These are phyloP conservation scores for Siniperca scherzeri DNA, from an alignment of 2,797 vertebrate genomes.

Conservation along the genomic window DNA sequence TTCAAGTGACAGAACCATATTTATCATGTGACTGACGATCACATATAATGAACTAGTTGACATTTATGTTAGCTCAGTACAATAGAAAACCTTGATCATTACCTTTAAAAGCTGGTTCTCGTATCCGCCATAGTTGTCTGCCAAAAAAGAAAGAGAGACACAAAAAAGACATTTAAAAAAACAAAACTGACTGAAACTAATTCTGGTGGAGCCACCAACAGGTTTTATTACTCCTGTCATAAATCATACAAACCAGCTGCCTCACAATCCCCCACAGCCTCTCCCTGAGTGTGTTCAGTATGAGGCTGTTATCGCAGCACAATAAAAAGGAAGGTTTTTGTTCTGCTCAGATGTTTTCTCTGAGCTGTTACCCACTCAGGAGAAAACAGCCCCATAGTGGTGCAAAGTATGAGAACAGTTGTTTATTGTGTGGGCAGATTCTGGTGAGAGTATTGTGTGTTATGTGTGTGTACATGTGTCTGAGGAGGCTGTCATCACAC, in stretches of 20 bases:
- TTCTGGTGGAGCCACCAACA: conserved; percentile 39
- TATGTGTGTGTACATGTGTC: conserved; percentile 7
- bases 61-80: not conserved
- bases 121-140: conserved; percentile 87
- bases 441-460: conserved; percentile 36
- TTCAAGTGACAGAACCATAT: not conserved
- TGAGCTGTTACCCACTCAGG: conserved; percentile 27
- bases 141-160: conserved; percentile 53
- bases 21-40: not conserved
- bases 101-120: conserved; percentile 91
- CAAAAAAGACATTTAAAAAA: conserved; percentile 46
- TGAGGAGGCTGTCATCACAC: conserved; percentile 50
- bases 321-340: conserved; percentile 45
- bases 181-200: conserved; percentile 35
- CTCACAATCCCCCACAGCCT: conserved; percentile 1
- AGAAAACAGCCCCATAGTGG: conserved; percentile 34
- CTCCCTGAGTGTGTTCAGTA: conserved; percentile 32
- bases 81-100: conserved; percentile 42
- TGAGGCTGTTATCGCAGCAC: conserved; percentile 38
- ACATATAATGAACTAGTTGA: not conserved
- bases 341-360: conserved; percentile 38
- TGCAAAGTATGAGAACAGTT: conserved; percentile 31
- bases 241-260: conserved; percentile 64
- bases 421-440: conserved; percentile 40
- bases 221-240: conserved; percentile 56